Evolutionary conservation across 2,888 invertebrate species (phyloP).

Genomic region (Loripinus fragilis): DNA sequence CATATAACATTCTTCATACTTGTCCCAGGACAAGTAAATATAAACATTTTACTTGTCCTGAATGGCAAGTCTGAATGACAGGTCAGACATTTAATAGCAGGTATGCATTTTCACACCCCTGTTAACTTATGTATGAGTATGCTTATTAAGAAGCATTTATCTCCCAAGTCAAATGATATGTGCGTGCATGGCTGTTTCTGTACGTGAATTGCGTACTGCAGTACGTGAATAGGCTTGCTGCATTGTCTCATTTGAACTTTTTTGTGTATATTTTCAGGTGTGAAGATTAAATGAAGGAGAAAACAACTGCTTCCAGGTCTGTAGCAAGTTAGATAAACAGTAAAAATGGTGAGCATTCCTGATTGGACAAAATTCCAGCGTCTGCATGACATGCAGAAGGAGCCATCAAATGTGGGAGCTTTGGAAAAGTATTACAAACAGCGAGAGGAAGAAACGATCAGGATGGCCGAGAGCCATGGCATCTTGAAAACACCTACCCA

Average conservation of each 20-base stretch:
- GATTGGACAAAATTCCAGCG: conserved; percentile 80
- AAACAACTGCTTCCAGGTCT: neutral
- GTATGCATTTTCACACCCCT: no score
- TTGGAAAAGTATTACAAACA: conserved; percentile 75
- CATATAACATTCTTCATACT: no score
- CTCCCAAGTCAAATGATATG: no score
- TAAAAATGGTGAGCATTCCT: conserved; percentile 80
- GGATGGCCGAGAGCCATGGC: conserved; percentile 78
- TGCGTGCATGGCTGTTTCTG: no score
- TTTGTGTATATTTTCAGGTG: neutral
- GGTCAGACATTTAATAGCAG: no score
- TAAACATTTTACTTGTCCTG: no score
- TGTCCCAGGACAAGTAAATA: no score
- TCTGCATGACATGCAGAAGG: conserved; percentile 63
- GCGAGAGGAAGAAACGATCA: conserved; percentile 76
- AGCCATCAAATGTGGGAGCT: conserved; percentile 49
- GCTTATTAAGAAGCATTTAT: no score
- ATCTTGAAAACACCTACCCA: conserved; percentile 74
- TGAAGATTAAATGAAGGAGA: neutral
- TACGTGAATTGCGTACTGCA: no score
- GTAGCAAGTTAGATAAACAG: neutral
- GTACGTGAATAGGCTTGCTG: no score
- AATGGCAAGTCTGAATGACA: no score
- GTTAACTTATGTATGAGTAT: no score
- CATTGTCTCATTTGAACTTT: neutral